These are phyloP conservation scores for Neodiprion fabricii DNA, from an alignment of 1,140 invertebrate genomes.

Conservation along the genomic window DNA sequence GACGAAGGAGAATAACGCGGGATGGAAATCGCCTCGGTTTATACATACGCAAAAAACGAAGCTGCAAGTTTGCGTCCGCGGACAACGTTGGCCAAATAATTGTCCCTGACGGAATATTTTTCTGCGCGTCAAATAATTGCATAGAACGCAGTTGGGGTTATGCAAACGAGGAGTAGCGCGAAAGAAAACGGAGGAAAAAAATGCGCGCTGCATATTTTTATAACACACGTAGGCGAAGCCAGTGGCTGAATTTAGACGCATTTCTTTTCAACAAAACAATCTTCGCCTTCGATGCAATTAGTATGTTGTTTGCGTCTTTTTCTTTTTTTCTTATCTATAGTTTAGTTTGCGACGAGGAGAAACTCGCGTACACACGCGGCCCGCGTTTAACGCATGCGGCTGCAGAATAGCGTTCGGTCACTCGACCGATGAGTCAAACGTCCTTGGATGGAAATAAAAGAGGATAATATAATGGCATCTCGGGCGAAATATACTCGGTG, in stretches of 20 bases:
- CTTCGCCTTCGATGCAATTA: slow-evolving; percentile 35
- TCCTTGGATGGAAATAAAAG: slow-evolving; percentile 46
- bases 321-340: too few species aligned
- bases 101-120: too few species aligned
- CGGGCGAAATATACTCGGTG: too few species aligned
- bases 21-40: too few species aligned
- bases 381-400: background rate
- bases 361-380: too few species aligned
- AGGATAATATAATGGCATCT: slow-evolving; percentile 17
- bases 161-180: background rate
- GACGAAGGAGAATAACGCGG: too few species aligned
- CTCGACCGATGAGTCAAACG: slow-evolving; percentile 41
- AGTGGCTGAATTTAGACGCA: background rate
- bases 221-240: background rate
- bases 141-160: background rate
- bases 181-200: background rate
- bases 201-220: background rate
- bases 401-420: slow-evolving; percentile 1
- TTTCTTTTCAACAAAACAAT: slow-evolving; percentile 16
- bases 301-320: slow-evolving; percentile 40
- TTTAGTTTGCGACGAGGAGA: too few species aligned
- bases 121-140: too few species aligned
- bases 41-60: too few species aligned
- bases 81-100: too few species aligned
- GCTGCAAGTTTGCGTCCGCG: too few species aligned